Percentiles rank a stretch among this genome's conserved stretches.
Evolutionary conservation across 1,140 invertebrate genomes (phyloP).

Genomic region (Leptinotarsa lineolata): DNA sequence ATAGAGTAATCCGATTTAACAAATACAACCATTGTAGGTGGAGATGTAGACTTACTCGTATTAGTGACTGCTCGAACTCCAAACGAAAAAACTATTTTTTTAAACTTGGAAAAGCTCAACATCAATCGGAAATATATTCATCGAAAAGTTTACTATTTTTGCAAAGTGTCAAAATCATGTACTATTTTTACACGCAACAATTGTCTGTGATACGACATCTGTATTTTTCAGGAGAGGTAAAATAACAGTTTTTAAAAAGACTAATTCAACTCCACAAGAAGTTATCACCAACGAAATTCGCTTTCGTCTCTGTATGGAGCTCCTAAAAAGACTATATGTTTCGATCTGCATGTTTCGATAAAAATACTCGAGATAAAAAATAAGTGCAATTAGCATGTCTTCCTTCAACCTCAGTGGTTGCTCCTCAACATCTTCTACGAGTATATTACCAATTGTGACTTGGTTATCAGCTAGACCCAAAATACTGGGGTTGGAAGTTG

Average conservation of each 20-base stretch:
- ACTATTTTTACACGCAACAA: not conserved
- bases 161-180: no score
- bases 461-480: conserved; percentile 38
- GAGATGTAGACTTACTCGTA: no score
- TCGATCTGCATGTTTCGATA: not conserved
- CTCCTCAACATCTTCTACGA: conserved; percentile 24
- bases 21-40: no score
- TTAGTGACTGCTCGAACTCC: no score
- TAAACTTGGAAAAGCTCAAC: no score
- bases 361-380: conserved; percentile 28
- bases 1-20: no score
- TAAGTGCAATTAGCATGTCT: conserved; percentile 30
- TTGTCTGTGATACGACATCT: not conserved
- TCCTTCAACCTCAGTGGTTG: conserved; percentile 27
- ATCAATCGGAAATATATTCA: no score
- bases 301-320: not conserved
- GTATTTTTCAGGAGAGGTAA: no score
- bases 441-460: conserved; percentile 28
- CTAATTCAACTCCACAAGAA: not conserved
- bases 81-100: no score
- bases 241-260: no score
- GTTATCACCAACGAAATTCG: not conserved
- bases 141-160: no score
- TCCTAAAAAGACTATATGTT: not conserved
- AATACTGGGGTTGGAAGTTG: conserved; percentile 32